Evolutionary conservation across 2,113 vertebrate genomes (phyloP).

Genomic region (Leuciscus idus): DNA sequence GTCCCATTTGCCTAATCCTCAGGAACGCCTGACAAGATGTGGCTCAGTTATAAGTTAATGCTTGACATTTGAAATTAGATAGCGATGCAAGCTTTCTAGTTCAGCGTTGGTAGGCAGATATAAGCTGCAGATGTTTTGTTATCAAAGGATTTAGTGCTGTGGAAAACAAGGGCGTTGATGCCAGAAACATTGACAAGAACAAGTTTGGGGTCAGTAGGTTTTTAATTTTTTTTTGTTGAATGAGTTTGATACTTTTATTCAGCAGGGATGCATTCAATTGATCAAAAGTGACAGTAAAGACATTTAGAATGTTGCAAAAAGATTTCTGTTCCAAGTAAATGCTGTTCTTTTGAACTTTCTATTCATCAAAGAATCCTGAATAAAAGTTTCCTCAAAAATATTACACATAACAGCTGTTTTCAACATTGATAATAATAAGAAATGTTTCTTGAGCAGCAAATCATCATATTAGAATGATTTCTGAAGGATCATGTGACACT

Average conservation of each 20-base stretch:
- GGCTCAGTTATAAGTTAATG: slow-evolving; percentile 27
- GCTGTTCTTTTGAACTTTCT: neutral
- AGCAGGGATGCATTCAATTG: neutral
- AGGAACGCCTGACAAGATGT: slow-evolving; percentile 25
- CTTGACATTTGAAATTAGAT: slow-evolving; percentile 54
- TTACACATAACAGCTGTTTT: neutral
- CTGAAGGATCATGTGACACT: no score
- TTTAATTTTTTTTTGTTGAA: neutral
- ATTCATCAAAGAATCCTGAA: neutral
- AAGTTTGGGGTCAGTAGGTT: neutral
- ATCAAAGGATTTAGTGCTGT: slow-evolving; percentile 13
- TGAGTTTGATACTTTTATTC: neutral
- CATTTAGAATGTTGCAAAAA: neutral
- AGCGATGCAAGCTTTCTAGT: slow-evolving; percentile 9
- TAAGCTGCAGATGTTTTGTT: slow-evolving; percentile 38
- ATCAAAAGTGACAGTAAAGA: neutral
- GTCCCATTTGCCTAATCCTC: slow-evolving; percentile 54
- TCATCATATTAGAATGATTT: no score
- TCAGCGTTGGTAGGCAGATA: slow-evolving; percentile 20
- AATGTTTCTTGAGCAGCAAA: no score
- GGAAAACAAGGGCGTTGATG: neutral
- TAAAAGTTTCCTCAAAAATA: neutral
- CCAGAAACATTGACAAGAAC: slow-evolving; percentile 1
- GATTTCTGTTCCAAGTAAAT: neutral
- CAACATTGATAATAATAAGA: no score